A percentile compares a stretch with the other conserved stretches of the same genome.
These are phyloP conservation scores for Oeneis ivallda DNA, from an alignment of 2,888 invertebrate genomes.

Conservation along the genomic window DNA sequence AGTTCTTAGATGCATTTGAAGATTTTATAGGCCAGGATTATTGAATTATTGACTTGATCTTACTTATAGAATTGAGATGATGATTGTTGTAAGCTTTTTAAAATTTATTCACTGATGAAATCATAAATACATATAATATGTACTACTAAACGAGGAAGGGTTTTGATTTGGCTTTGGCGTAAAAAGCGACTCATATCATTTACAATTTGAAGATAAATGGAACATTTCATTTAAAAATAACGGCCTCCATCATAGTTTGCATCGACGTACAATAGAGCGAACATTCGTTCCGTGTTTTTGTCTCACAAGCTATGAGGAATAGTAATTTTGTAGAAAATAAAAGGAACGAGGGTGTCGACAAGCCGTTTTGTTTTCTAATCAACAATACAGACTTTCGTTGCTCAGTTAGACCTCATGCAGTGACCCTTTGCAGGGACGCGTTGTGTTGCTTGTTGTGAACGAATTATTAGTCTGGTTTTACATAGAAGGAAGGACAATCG, in stretches of 20 bases:
- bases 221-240: slow-evolving; percentile 68
- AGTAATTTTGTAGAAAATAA: slow-evolving; percentile 68
- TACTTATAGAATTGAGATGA: too few species aligned
- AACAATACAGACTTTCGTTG: slow-evolving; percentile 67
- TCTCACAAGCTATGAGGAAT: slow-evolving; percentile 63
- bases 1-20: too few species aligned
- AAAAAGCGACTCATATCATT: slow-evolving; percentile 42
- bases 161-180: neutral
- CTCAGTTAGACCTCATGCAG: slow-evolving; percentile 68
- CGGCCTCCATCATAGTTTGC: slow-evolving; percentile 67
- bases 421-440: slow-evolving; percentile 65
- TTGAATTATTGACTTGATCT: too few species aligned
- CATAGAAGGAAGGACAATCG: slow-evolving; percentile 69
- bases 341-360: slow-evolving; percentile 78
- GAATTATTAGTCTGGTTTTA: slow-evolving; percentile 80
- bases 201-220: slow-evolving; percentile 48
- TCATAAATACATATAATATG: too few species aligned
- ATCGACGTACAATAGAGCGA: slow-evolving; percentile 56
- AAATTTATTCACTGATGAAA: too few species aligned
- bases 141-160: too few species aligned
- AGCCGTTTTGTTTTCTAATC: slow-evolving; percentile 73
- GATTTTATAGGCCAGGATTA: too few species aligned
- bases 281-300: slow-evolving; percentile 70
- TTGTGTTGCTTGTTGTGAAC: slow-evolving; percentile 71
- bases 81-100: too few species aligned